Evolutionary conservation across 2,113 vertebrate genomes (phyloP).

Genomic region (Toxostoma redivivum): DNA sequence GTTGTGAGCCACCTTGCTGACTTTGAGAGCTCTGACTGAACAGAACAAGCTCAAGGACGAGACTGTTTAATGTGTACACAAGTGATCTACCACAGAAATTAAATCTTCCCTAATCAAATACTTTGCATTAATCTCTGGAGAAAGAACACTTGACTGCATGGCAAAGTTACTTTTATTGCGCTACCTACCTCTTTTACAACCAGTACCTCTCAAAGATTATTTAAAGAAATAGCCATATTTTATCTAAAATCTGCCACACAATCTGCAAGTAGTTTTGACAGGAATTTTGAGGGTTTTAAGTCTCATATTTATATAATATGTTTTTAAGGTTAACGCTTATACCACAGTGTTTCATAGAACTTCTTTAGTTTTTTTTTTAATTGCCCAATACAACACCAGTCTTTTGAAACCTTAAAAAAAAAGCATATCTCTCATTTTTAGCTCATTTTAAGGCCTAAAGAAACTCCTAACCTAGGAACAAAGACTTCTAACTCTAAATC

Average conservation of each 20-base stretch:
- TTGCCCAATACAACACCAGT: neutral
- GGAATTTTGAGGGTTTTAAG: neutral
- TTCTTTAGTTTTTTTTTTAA: neutral
- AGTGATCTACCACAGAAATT: neutral
- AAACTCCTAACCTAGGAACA: neutral
- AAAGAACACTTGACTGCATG: neutral
- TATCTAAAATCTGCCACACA: neutral
- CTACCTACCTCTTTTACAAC: neutral
- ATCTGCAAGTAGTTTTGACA: neutral
- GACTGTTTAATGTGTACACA: neutral
- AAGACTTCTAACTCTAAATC: neutral
- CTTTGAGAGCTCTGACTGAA: neutral
- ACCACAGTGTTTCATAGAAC: neutral
- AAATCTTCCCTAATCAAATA: neutral
- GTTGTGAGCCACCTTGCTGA: neutral
- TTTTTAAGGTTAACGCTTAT: neutral
- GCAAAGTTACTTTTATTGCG: neutral
- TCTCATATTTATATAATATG: neutral
- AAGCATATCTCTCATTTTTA: neutral
- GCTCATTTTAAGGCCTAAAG: neutral
- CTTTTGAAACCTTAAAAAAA: neutral
- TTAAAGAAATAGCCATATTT: neutral
- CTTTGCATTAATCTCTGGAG: neutral
- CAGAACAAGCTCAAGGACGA: neutral
- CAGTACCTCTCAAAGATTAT: neutral